Evolutionary conservation across 1,140 invertebrate species (phyloP).

Genomic region (Agrypnia vestita): DNA sequence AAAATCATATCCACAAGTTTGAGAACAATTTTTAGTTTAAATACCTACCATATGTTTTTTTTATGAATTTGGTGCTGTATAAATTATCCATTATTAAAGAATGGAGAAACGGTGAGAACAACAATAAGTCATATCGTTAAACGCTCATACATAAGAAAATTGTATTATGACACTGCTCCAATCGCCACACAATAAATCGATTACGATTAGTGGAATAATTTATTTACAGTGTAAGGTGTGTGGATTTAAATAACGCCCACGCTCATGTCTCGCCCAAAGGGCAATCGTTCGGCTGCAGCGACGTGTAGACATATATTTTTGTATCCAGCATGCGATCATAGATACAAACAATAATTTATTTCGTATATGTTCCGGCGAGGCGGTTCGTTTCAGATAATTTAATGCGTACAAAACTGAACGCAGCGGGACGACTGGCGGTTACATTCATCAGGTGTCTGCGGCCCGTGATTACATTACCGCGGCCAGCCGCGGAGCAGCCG

Average conservation of each 20-base stretch:
- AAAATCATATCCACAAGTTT: too few species aligned
- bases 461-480: neutral
- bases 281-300: slow-evolving; percentile 10
- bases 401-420: slow-evolving; percentile 40
- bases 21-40: too few species aligned
- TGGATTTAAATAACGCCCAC: slow-evolving; percentile 15
- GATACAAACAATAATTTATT: slow-evolving; percentile 21
- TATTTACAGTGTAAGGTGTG: slow-evolving; percentile 16
- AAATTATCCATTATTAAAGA: too few species aligned
- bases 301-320: slow-evolving; percentile 14
- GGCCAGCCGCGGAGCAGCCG: neutral
- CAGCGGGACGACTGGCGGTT: slow-evolving; percentile 19
- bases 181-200: slow-evolving; percentile 2
- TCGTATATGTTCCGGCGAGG: slow-evolving; percentile 10
- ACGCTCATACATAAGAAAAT: neutral
- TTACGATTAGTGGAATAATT: slow-evolving; percentile 5
- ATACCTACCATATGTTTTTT: too few species aligned
- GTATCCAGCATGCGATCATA: slow-evolving; percentile 36
- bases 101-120: too few species aligned
- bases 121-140: neutral
- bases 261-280: slow-evolving; percentile 1
- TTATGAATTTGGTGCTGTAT: too few species aligned
- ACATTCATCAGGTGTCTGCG: slow-evolving; percentile 41
- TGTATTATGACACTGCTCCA: neutral
- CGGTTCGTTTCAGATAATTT: slow-evolving; percentile 47